phyloP scores from a whole-genome alignment of 2,113 vertebrate genomes.

The Cheirogaleus medius region DNA sequence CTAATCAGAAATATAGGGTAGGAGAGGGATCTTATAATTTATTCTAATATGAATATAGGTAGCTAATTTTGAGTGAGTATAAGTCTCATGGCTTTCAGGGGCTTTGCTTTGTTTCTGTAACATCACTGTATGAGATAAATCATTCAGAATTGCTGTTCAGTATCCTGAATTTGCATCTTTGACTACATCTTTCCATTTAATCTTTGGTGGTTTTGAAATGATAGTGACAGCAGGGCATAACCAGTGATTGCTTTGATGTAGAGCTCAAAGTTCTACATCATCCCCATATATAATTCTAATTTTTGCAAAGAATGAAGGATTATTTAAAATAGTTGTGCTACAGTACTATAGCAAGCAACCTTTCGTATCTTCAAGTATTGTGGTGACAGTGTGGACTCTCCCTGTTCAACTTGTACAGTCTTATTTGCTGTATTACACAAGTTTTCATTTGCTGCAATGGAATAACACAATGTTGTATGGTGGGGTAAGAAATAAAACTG shows the following conservation, averaged over 20 bases:
- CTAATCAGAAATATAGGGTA: not conserved
- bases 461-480: not conserved
- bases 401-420: not conserved
- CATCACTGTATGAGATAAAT: not conserved
- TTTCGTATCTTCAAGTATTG: not conserved
- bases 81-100: not conserved
- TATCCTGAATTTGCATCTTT: not conserved
- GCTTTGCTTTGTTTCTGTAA: not conserved
- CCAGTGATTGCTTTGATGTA: not conserved
- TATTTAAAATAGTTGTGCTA: not conserved
- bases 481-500: not conserved
- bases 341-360: not conserved
- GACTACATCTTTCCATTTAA: not conserved
- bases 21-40: not conserved
- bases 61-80: not conserved
- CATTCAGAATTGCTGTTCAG: not conserved
- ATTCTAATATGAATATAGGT: not conserved
- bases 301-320: not conserved
- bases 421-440: not conserved
- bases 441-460: not conserved
- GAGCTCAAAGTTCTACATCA: not conserved
- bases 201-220: not conserved
- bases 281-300: not conserved
- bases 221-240: not conserved
- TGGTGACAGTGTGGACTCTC: not conserved